Conservation (phyloP, 2,888 invertebrate genomes). For the Lasioglossum calceatum region DNA sequence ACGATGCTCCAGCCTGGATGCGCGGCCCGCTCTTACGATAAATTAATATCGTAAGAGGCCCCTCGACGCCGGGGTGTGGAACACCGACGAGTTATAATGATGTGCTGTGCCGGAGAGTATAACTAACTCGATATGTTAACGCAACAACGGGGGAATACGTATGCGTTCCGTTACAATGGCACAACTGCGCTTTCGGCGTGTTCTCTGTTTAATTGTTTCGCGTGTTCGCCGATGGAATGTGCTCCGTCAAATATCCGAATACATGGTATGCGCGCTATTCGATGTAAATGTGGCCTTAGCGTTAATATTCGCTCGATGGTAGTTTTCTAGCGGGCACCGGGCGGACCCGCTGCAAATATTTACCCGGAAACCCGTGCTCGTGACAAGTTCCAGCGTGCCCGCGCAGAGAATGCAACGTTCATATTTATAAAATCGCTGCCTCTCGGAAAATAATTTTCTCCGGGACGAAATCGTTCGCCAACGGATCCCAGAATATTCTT, state of each 20-base stretch:
- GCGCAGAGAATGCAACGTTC: not conserved
- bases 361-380: not conserved
- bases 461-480: not conserved
- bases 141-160: not conserved
- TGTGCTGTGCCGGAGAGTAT: not conserved
- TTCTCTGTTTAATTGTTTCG: not conserved
- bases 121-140: constrained; percentile 15
- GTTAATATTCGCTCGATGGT: not conserved
- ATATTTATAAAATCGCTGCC: not conserved
- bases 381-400: not conserved
- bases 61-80: not conserved
- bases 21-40: not conserved
- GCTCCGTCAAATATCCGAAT: not conserved
- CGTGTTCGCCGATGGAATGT: not conserved
- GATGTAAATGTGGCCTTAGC: not conserved
- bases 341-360: not conserved
- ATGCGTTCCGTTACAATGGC: not conserved
- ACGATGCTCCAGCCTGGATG: not conserved
- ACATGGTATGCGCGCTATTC: not conserved
- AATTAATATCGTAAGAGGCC: constrained; percentile 13
- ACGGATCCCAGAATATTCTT: not conserved
- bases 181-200: not conserved
- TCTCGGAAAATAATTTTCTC: not conserved
- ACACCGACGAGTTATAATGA: constrained; percentile 1
- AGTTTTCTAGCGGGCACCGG: not conserved